Conservation (phyloP, 2,888 invertebrate genomes). For the Conchocele bisecta region DNA sequence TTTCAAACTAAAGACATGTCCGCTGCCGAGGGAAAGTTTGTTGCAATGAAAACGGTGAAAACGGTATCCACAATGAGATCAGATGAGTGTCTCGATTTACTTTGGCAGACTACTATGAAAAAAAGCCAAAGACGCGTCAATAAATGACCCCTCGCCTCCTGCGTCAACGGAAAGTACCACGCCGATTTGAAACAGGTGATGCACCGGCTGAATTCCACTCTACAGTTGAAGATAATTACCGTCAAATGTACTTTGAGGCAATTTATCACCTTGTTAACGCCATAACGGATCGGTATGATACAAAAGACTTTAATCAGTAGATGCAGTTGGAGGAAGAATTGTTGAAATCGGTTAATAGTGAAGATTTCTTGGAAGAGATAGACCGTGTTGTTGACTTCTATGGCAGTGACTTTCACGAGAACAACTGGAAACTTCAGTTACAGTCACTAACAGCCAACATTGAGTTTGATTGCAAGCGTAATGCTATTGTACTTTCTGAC, state of each 20-base stretch:
- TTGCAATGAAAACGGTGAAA: constrained; percentile 4
- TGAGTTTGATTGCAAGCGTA: not conserved
- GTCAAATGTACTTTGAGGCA: constrained; percentile 33
- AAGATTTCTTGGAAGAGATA: not conserved
- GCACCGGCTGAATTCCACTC: too few relatives aligned
- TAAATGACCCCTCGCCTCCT: too few relatives aligned
- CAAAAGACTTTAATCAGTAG: constrained; percentile 24
- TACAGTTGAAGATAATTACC: constrained; percentile 19
- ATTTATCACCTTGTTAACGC: constrained; percentile 16
- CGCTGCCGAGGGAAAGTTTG: constrained; percentile 30
- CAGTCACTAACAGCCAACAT: not conserved
- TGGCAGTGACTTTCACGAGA: constrained; percentile 5
- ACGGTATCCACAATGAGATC: constrained; percentile 3
- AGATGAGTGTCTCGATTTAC: constrained; percentile 14
- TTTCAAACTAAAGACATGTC: constrained; percentile 35
- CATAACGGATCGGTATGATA: constrained; percentile 32
- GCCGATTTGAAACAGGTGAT: too few relatives aligned
- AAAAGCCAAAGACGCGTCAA: constrained; percentile 5
- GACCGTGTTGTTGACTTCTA: not conserved
- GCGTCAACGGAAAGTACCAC: too few relatives aligned
- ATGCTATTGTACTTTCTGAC: not conserved
- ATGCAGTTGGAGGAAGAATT: constrained; percentile 18
- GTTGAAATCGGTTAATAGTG: constrained; percentile 16
- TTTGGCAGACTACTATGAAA: constrained; percentile 23
- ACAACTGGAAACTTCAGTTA: not conserved